phyloP scores from a whole-genome alignment of 2,888 invertebrate species.

The Siphlonurus alternatus region DNA sequence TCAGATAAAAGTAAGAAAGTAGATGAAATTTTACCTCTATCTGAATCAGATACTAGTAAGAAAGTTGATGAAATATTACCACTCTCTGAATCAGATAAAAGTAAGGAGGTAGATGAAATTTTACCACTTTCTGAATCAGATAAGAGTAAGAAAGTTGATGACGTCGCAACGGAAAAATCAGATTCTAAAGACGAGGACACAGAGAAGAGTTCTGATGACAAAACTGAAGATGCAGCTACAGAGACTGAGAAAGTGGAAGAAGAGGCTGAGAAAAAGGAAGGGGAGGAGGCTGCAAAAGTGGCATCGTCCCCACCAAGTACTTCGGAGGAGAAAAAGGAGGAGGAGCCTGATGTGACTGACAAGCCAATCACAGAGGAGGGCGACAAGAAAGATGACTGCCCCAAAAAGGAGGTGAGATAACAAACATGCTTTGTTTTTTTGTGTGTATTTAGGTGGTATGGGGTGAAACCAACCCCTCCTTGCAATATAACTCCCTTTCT shows the following conservation, averaged over 20 bases:
- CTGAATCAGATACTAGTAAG: neutral
- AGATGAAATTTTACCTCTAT: too few relatives aligned
- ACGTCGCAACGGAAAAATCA: too few relatives aligned
- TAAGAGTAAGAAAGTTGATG: neutral
- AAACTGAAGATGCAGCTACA: conserved; percentile 8
- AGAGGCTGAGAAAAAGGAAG: conserved; percentile 17
- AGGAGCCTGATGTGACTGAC: conserved; percentile 6
- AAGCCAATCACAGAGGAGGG: neutral
- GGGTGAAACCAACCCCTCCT: too few relatives aligned
- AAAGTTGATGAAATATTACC: neutral
- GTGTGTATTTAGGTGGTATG: too few relatives aligned
- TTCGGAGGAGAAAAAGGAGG: conserved; percentile 21
- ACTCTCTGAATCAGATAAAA: neutral
- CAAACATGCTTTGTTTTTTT: too few relatives aligned
- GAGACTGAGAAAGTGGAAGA: conserved; percentile 7
- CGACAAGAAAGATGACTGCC: neutral
- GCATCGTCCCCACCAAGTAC: conserved; percentile 19
- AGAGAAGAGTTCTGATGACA: conserved; percentile 10
- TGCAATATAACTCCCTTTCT: too few relatives aligned
- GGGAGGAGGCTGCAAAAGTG: conserved; percentile 18
- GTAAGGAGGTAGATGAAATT: too few relatives aligned
- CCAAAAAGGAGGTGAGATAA: neutral
- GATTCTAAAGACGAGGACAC: conserved; percentile 6
- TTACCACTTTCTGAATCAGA: too few relatives aligned
- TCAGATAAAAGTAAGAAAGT: neutral